Evolutionary conservation across 2,888 invertebrate genomes (phyloP).

Genomic region (Caenorhabditis angaria): DNA sequence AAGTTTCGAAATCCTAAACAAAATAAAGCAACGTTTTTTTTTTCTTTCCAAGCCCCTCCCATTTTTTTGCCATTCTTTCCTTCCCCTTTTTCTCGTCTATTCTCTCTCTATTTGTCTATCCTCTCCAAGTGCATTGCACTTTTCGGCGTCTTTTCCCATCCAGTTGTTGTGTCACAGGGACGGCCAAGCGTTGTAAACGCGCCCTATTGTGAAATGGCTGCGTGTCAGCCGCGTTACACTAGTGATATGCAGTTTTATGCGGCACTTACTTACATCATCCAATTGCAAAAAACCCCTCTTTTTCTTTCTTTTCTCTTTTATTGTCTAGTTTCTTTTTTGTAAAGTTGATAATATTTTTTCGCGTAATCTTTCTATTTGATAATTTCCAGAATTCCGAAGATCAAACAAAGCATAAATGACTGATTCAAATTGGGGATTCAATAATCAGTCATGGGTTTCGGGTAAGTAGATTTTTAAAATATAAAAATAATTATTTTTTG

Average conservation of each 20-base stretch:
- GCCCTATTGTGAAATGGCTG: slow-evolving; percentile 19
- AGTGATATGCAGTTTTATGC: slow-evolving; percentile 23
- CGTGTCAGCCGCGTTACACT: slow-evolving; percentile 18
- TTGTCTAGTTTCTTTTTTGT: background rate
- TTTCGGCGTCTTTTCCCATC: background rate
- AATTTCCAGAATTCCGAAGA: background rate
- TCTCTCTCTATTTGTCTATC: background rate
- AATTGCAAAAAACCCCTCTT: background rate
- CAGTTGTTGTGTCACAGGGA: background rate
- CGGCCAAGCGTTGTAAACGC: background rate
- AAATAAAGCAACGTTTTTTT: slow-evolving; percentile 11
- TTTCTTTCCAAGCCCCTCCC: slow-evolving; percentile 14
- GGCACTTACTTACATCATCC: background rate
- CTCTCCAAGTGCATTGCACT: slow-evolving; percentile 1
- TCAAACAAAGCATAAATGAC: slow-evolving; percentile 19
- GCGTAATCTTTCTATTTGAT: background rate
- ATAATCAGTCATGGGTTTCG: slow-evolving; percentile 19
- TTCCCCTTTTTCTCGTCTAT: slow-evolving; percentile 3
- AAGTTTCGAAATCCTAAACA: no score
- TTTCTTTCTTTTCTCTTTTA: background rate
- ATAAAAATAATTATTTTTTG: background rate
- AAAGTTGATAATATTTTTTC: background rate
- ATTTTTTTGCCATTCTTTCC: background rate
- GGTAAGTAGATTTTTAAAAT: slow-evolving; percentile 13
- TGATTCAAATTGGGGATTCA: slow-evolving; percentile 35